Conservation (phyloP, 2,888 invertebrate genomes). For the Stramonita haemastoma region DNA sequence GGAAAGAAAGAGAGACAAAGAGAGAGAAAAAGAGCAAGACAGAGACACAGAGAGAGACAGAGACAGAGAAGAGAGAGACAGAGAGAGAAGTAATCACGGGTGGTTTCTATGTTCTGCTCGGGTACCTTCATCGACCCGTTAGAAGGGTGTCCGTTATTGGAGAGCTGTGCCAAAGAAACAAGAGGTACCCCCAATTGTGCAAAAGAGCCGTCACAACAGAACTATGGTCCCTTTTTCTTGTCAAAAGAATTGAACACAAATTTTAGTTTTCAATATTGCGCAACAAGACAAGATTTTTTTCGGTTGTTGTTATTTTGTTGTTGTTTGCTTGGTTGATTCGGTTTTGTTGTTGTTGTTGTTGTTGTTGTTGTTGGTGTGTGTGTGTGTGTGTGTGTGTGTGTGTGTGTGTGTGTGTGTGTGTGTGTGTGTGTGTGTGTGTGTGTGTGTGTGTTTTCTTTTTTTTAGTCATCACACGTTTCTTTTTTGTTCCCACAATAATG, state of each 20-base stretch:
- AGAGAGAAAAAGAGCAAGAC: not conserved
- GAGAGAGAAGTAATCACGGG: not conserved
- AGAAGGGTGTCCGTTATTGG: not conserved
- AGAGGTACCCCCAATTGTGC: not conserved
- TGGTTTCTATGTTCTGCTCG: not conserved
- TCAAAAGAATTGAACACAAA: not conserved
- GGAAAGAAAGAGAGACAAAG: not conserved
- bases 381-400: constrained; percentile 6
- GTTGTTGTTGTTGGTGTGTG: not conserved
- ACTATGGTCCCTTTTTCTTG: not conserved
- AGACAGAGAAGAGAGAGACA: not conserved
- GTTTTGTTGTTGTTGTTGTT: too few relatives aligned
- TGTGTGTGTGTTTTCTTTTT: too few relatives aligned
- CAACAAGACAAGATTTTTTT: too few relatives aligned
- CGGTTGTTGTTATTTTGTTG: too few relatives aligned
- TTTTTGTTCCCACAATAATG: too few relatives aligned
- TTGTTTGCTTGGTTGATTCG: too few relatives aligned
- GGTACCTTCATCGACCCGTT: constrained; percentile 15
- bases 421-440: too few relatives aligned
- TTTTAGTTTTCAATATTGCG: too few relatives aligned
- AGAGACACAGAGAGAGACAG: not conserved
- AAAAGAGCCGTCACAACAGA: not conserved
- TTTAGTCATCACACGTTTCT: too few relatives aligned
- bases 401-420: too few relatives aligned
- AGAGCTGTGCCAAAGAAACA: not conserved